Conservation (phyloP, 2,113 vertebrate genomes). For the Coptodon bakossiorum region DNA sequence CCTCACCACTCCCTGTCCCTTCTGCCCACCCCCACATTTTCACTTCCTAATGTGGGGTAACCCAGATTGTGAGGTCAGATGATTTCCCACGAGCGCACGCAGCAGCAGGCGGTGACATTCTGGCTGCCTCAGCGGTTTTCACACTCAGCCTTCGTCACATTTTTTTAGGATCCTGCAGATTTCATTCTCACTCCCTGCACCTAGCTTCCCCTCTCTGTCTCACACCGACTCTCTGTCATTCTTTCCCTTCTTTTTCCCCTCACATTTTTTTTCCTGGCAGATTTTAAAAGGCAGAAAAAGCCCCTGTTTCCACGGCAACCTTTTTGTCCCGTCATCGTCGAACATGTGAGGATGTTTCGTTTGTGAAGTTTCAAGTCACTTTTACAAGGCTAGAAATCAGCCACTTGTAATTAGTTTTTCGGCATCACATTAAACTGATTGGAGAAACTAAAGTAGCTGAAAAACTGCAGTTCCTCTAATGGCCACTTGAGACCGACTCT, state of each 20-base stretch:
- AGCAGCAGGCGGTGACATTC: conserved; percentile 8
- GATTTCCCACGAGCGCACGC: conserved; percentile 31
- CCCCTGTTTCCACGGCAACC: conserved; percentile 42
- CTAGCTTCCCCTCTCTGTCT: neutral
- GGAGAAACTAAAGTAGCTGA: rapidly evolving
- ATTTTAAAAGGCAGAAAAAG: neutral
- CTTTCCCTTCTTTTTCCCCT: neutral
- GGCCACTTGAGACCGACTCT: neutral
- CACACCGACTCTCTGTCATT: neutral
- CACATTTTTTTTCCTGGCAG: neutral
- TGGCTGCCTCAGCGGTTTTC: conserved; percentile 31
- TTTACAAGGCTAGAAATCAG: neutral
- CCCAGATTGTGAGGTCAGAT: conserved; percentile 41
- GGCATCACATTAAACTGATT: neutral
- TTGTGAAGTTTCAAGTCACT: neutral
- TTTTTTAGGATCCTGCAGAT: conserved; percentile 17
- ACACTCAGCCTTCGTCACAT: neutral
- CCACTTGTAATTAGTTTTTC: neutral
- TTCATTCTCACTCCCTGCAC: neutral
- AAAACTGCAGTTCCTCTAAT: neutral
- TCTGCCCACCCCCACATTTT: neutral
- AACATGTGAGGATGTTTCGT: neutral
- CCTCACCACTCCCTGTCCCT: neutral
- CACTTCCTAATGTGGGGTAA: conserved; percentile 23
- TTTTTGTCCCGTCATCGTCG: conserved; percentile 6